phyloP scores from a whole-genome alignment of 2,888 invertebrate species.

The Melieria crassipennis region DNA sequence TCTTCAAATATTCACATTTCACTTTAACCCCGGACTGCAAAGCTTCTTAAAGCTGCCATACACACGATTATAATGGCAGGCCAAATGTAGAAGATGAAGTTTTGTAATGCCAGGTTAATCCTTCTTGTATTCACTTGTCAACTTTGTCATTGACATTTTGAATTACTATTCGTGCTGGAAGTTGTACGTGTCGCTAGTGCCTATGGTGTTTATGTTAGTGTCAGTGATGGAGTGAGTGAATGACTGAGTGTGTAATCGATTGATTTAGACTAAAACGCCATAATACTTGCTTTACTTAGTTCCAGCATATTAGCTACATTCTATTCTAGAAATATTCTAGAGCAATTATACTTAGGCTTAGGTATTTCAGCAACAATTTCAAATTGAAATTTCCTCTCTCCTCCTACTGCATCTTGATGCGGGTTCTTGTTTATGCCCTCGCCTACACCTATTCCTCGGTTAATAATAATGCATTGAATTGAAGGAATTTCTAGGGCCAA shows the following conservation, averaged over 20 bases:
- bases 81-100: too few species aligned
- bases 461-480: slow-evolving; percentile 7
- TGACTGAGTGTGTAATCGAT: slow-evolving; percentile 23
- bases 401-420: neutral
- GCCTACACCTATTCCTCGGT: neutral
- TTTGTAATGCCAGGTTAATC: too few species aligned
- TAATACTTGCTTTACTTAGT: slow-evolving; percentile 67
- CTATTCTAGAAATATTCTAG: slow-evolving; percentile 67
- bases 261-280: slow-evolving; percentile 62
- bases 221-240: slow-evolving; percentile 3
- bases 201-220: neutral
- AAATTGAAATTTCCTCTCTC: slow-evolving; percentile 24
- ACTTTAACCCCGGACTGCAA: too few species aligned
- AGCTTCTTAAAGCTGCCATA: too few species aligned
- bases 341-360: slow-evolving; percentile 44
- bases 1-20: too few species aligned
- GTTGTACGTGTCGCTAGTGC: neutral
- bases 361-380: slow-evolving; percentile 23
- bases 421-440: neutral
- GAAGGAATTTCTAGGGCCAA: slow-evolving; percentile 7
- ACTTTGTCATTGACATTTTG: too few species aligned
- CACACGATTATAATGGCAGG: too few species aligned
- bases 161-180: too few species aligned
- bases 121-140: too few species aligned
- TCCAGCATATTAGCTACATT: slow-evolving; percentile 66